Percentiles rank a stretch among this genome's conserved stretches.
Conservation (phyloP, 2,113 vertebrate species). For the Deroptyus accipitrinus region DNA sequence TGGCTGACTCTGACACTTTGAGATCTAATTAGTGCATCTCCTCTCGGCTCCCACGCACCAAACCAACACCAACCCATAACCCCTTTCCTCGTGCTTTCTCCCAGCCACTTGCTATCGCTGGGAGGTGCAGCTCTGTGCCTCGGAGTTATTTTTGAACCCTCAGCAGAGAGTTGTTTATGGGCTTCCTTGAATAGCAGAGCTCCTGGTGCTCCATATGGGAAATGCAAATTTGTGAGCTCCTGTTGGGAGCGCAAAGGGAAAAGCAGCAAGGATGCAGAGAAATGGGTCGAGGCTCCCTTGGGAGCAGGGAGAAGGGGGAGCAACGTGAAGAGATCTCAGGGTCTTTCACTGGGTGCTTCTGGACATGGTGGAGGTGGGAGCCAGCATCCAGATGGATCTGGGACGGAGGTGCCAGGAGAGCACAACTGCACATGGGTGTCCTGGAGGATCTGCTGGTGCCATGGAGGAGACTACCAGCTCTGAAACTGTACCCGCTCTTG, state of each 20-base stretch:
- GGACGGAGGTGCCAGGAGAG: background rate
- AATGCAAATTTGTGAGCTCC: background rate
- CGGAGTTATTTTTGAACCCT: background rate
- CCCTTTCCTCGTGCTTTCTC: background rate
- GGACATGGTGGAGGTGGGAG: accelerated
- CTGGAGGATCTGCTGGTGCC: background rate
- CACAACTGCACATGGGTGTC: accelerated
- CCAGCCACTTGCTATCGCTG: background rate
- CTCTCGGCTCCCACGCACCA: background rate
- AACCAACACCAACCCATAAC: background rate
- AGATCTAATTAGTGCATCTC: background rate
- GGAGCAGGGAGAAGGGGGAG: background rate
- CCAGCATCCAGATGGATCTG: accelerated
- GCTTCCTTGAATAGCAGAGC: background rate
- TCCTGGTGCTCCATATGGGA: background rate
- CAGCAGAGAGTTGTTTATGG: background rate
- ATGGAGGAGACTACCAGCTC: background rate
- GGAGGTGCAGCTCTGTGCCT: background rate
- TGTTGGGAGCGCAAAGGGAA: background rate
- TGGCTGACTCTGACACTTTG: background rate
- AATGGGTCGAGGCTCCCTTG: background rate
- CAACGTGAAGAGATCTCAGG: accelerated
- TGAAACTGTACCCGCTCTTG: background rate
- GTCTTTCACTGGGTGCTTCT: accelerated
- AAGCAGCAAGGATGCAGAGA: background rate